Evolutionary conservation across 35 echinoderm and acorn worm genomes (phyloP).

Genomic region (Apostichopus californicus): DNA sequence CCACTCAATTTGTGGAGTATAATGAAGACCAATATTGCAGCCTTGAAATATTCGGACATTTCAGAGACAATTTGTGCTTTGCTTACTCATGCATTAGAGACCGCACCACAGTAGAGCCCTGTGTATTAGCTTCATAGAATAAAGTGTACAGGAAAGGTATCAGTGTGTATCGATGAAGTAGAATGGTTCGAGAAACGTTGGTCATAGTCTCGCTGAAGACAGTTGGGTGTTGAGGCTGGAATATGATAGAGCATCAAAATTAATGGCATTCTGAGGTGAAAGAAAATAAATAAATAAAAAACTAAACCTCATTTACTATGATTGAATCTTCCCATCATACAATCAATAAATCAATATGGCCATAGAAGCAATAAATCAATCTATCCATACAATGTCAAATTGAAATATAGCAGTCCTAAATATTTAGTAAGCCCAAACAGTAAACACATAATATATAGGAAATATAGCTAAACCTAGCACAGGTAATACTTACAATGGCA

Average conservation of each 20-base stretch:
- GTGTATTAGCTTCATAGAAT: slow-evolving; percentile 73
- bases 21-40: no score
- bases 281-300: no score
- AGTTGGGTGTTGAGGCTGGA: slow-evolving; percentile 75
- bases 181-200: slow-evolving; percentile 48
- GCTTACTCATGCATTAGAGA: slow-evolving; percentile 96
- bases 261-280: no score
- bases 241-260: background rate
- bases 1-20: no score
- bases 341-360: no score
- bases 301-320: no score
- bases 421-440: background rate
- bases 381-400: no score
- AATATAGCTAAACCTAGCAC: no score
- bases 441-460: no score
- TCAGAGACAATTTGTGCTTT: background rate
- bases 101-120: slow-evolving; percentile 78
- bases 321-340: no score
- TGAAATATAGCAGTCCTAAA: background rate
- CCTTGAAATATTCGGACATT: no score
- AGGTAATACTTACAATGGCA: slow-evolving; percentile 3
- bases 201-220: slow-evolving; percentile 74
- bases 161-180: slow-evolving; percentile 70
- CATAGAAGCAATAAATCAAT: no score
- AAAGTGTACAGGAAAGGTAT: slow-evolving; percentile 88